Conservation (phyloP, 2,113 vertebrate species). For the Theristicus caerulescens region DNA sequence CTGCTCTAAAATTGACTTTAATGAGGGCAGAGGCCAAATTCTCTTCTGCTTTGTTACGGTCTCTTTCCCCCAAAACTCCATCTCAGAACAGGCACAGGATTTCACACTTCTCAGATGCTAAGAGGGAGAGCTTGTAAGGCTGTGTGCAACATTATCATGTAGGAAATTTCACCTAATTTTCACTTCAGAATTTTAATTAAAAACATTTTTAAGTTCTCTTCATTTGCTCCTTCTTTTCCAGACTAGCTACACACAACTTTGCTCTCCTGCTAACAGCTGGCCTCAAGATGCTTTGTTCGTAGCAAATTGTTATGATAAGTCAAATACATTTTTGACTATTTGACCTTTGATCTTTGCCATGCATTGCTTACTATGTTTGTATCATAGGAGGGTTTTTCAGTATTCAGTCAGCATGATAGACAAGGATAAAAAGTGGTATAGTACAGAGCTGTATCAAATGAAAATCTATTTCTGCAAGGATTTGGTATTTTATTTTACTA, state of each 20-base stretch:
- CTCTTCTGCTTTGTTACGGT: neutral
- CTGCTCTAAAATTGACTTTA: neutral
- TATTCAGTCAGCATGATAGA: neutral
- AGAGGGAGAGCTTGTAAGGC: neutral
- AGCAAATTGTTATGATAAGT: neutral
- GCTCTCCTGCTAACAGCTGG: neutral
- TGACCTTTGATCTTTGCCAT: neutral
- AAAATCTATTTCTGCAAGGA: neutral
- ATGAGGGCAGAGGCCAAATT: neutral
- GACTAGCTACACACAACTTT: neutral
- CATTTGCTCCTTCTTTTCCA: neutral
- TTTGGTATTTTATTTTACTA: neutral
- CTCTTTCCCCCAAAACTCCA: neutral
- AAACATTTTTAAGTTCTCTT: neutral
- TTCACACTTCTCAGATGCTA: neutral
- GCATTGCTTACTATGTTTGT: neutral
- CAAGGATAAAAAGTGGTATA: neutral
- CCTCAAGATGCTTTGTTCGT: neutral
- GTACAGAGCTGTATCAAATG: neutral
- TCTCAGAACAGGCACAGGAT: neutral
- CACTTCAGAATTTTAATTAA: neutral
- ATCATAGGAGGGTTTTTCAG: neutral
- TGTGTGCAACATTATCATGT: rapidly evolving
- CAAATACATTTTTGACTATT: neutral
- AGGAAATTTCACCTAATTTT: neutral